Base-by-base conservation (phyloP, 1,140 invertebrate genomes). In the Drosophila sucinea region DNA sequence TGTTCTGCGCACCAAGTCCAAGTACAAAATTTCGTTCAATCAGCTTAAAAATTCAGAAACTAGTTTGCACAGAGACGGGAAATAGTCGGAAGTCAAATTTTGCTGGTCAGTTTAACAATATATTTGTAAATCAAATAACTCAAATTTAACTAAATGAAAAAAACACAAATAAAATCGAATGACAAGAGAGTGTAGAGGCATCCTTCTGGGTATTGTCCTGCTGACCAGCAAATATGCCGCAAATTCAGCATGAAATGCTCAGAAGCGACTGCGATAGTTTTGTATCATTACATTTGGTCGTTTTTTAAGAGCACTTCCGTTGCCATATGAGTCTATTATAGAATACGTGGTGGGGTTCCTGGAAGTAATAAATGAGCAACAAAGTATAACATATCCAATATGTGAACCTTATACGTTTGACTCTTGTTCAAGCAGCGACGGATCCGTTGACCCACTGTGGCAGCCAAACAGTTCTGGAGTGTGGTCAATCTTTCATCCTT, bases 291-390 rank as follows among this genome's bases (percentile, higher is more conserved):
- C 10, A 11, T 38, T 38, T 0, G 10, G 8, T 38, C 17, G 17
- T 38, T 38, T 38, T 38, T 38, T 10, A 11, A 4, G 11, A 27
- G 25, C 0, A 10, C 51, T 1, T 55, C 56, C 7, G 17, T 23
- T 23, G 29, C 1, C 1, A 2, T 1, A 30, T 5, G 25, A 4
- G 29, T 5, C 10, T 66, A 30, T 17, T 66, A 30, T 17, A 57
- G 40, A 0, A 57, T 55, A 1, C 87, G 79, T 8, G 77, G 73
- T 0, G 86, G 78, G 4, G 78, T 89, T 7, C 67, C 89, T 0
- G 87, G 87, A 0, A 90, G 54, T 70, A 90, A 79, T 58, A 72
- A 84, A 33, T 81, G 77, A 27, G 87, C 89, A 11, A 91, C 70
- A 33, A 91, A 81, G 62, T 90, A 81, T 10, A 90, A 65, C 67